Base-by-base conservation (phyloP, 2,888 invertebrate genomes). In the Crioceris asparagi region DNA sequence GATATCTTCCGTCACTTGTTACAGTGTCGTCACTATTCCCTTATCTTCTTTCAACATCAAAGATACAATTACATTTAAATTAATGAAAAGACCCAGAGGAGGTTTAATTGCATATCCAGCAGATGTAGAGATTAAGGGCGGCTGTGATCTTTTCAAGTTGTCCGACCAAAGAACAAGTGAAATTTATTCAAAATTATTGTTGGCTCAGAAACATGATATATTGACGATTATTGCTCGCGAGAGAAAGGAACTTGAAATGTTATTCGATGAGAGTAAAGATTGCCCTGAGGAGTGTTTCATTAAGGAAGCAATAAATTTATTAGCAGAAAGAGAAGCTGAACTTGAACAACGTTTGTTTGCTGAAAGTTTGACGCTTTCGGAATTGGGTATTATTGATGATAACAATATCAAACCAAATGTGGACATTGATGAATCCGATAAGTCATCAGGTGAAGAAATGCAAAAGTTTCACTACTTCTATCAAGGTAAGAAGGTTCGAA, bases 271-370 rank as follows among this genome's bases (percentile, higher is more conserved):
- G 34, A 80, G 82, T 57, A 75, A 77, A 48, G 74, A 79, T 46
- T 79, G 78, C 52, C 83, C 90, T 1, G 93, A 94, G 66, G 74
- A 79, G 25, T 78, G 83, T 51, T 94, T 85, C 56, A 77, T 92
- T 46, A 80, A 91, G 57, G 77, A 87, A 64, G 93, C 93, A 10
- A 62, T 92, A 33, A 62, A 74, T 33, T 72, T 83, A 57, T 66
- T 90, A 6, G 67, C 68, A 37, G 55, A 64, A 34, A 70, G 83
- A 56, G 65, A 71, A 63, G 44, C 55, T 53, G 29, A 53, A 54
- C 31, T 65, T 32, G 48, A 51, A 14, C 43, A 36, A 14, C 36
- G 36, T 23, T 15, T n/a, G n/a, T 16, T 35, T 12, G 14, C 15
- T 12, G 15, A 18, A 15, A 17, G 6, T 23, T 11, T 12, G 7